A percentile compares a stretch with the other conserved stretches of the same genome.
These are phyloP conservation scores for Circaetus gallicus DNA, from an alignment of 2,113 vertebrate species.

Conservation along the genomic window DNA sequence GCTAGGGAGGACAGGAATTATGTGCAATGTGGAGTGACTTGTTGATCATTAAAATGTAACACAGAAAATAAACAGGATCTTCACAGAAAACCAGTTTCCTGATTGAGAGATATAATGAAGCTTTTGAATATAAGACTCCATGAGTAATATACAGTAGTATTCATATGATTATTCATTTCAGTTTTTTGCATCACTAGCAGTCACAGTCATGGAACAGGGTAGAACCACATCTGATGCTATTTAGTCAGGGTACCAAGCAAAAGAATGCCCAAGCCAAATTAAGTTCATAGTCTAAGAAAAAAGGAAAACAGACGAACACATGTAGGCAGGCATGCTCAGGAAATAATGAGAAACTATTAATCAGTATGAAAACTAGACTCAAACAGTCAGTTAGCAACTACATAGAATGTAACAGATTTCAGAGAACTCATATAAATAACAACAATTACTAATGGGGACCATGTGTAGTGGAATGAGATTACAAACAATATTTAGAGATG, in stretches of 20 bases:
- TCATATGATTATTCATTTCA: neutral
- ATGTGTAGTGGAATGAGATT: neutral
- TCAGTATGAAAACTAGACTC: neutral
- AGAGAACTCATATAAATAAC: neutral
- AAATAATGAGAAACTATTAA: neutral
- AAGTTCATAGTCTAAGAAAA: neutral
- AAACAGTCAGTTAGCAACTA: neutral
- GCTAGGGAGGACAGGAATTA: slow-evolving; percentile 71
- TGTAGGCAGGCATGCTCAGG: neutral
- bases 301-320: neutral
- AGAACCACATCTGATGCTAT: neutral
- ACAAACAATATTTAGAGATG: neutral
- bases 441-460: neutral
- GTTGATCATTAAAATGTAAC: neutral
- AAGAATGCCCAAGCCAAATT: neutral
- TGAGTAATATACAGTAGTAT: neutral
- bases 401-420: neutral
- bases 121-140: neutral
- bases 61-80: neutral
- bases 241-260: neutral
- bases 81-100: neutral
- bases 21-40: neutral
- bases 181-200: neutral
- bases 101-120: neutral
- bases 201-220: neutral